Evolutionary conservation across 2,888 invertebrate genomes (phyloP).

Genomic region (Agrochola litura): DNA sequence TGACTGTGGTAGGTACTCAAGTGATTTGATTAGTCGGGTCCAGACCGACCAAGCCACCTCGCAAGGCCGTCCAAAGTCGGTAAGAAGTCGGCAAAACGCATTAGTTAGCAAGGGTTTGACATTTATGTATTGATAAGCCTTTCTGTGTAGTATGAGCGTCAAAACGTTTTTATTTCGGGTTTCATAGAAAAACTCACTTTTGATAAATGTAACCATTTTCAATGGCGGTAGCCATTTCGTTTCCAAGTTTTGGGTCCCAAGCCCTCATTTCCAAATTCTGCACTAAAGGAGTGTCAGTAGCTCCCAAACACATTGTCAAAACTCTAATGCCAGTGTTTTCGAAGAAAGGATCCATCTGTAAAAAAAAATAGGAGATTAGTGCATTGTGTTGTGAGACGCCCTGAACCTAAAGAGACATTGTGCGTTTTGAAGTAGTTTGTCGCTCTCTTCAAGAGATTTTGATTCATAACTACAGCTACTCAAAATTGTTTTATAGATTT

Average conservation of each 20-base stretch:
- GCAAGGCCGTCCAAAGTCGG: no score
- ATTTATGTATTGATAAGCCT: not conserved
- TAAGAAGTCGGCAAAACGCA: not conserved
- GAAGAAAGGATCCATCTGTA: constrained; percentile 70
- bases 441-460: no score
- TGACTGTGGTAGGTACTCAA: not conserved
- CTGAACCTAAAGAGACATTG: not conserved
- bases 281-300: constrained; percentile 73
- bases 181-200: constrained; percentile 55
- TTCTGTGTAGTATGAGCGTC: no score
- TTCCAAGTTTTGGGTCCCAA: constrained; percentile 58
- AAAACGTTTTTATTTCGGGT: not conserved
- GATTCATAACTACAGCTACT: no score
- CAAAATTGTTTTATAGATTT: no score
- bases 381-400: not conserved
- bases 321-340: constrained; percentile 70
- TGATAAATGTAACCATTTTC: constrained; percentile 39
- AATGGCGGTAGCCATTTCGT: constrained; percentile 10
- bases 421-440: no score
- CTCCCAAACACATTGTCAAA: constrained; percentile 71
- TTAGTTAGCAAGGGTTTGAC: not conserved
- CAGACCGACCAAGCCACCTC: not conserved
- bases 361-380: not conserved
- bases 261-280: constrained; percentile 59
- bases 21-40: not conserved